Percentiles rank a stretch among this genome's conserved stretches.
Conservation (phyloP, 2,888 invertebrate genomes). For the Xanthorhoe designata region DNA sequence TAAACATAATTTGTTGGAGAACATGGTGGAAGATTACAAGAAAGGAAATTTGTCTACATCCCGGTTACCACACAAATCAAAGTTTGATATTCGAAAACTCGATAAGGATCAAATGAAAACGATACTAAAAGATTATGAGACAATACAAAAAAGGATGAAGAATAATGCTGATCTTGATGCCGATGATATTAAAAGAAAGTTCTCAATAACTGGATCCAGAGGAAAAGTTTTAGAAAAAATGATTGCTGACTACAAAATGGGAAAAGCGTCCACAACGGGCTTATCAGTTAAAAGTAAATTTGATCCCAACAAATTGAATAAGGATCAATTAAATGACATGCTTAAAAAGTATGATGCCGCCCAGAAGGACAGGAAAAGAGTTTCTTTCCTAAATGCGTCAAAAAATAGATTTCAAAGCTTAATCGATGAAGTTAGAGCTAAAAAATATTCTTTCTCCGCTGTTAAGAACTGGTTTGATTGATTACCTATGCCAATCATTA, state of each 20-base stretch:
- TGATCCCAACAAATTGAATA: conserved; percentile 46
- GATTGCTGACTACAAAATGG: conserved; percentile 44
- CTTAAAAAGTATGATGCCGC: conserved; percentile 46
- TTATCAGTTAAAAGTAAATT: conserved; percentile 47
- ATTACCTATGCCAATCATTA: not conserved
- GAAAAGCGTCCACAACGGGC: conserved; percentile 45
- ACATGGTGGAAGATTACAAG: conserved; percentile 45
- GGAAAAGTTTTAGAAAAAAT: conserved; percentile 48
- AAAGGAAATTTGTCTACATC: conserved; percentile 40
- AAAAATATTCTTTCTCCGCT: conserved; percentile 7
- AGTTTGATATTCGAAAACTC: conserved; percentile 36
- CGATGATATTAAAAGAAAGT: conserved; percentile 47
- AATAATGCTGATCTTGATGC: conserved; percentile 28
- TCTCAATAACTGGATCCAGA: conserved; percentile 34
- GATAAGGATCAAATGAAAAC: conserved; percentile 32
- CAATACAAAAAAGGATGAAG: conserved; percentile 26
- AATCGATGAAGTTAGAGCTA: conserved; percentile 6
- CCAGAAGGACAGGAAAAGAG: conserved; percentile 35
- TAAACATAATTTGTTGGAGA: conserved; percentile 37
- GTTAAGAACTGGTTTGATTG: conserved; percentile 6
- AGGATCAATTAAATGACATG: conserved; percentile 45
- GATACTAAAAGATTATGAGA: conserved; percentile 36
- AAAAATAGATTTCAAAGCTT: conserved; percentile 12
- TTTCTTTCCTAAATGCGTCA: conserved; percentile 9
- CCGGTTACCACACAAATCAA: conserved; percentile 34